Conservation (phyloP, 1,140 invertebrate genomes). For the Drosophila baimaii region DNA sequence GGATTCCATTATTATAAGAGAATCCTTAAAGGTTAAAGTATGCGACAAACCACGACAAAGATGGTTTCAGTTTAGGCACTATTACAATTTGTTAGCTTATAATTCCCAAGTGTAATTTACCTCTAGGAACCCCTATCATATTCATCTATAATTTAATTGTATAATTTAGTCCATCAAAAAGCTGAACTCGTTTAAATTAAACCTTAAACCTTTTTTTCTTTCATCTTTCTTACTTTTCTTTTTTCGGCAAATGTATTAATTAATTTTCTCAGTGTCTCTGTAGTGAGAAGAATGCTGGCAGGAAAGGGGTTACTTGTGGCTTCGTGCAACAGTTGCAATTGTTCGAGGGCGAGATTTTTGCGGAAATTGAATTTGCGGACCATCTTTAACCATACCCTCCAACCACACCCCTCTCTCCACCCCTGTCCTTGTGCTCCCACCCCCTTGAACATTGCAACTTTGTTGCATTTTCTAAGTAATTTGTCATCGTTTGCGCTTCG, state of each 20-base stretch:
- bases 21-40: too few relatives aligned
- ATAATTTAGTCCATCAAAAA: too few relatives aligned
- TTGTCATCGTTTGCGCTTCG: conserved; percentile 67
- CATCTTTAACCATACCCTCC: conserved; percentile 32
- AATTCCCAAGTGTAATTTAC: not conserved
- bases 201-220: not conserved
- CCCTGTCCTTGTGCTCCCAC: conserved; percentile 14
- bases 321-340: conserved; percentile 47
- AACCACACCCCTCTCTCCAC: not conserved
- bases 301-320: conserved; percentile 32
- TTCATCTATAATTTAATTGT: too few relatives aligned
- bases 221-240: too few relatives aligned
- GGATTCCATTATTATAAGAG: too few relatives aligned
- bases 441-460: conserved; percentile 56
- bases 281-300: not conserved
- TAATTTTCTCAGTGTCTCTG: conserved; percentile 5
- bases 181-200: not conserved
- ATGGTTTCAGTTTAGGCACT: too few relatives aligned
- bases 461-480: conserved; percentile 80
- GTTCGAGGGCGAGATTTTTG: conserved; percentile 55
- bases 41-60: too few relatives aligned
- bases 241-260: not conserved
- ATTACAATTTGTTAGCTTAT: too few relatives aligned
- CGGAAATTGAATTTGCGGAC: conserved; percentile 71
- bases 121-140: not conserved